A percentile compares a stretch with the other conserved stretches of the same genome.
These are phyloP conservation scores for Verasper variegatus DNA, from an alignment of 2,113 vertebrate genomes.

Conservation along the genomic window DNA sequence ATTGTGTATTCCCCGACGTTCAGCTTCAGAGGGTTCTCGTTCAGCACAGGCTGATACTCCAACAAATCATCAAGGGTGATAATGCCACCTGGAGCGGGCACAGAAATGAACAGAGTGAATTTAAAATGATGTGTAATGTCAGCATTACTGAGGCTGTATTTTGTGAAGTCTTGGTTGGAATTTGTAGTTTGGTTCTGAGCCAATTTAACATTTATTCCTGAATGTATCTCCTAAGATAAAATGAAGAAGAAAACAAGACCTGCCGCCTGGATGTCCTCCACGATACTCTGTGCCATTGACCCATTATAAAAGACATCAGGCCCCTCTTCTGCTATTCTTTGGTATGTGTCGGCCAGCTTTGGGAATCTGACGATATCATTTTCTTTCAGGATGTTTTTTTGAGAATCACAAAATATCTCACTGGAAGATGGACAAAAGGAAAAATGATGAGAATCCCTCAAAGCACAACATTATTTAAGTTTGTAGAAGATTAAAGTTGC, in stretches of 20 bases:
- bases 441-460: neutral
- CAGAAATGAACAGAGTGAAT: conserved; percentile 6
- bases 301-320: conserved; percentile 92
- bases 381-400: conserved; percentile 87
- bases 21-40: conserved; percentile 84
- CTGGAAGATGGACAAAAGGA: conserved; percentile 59
- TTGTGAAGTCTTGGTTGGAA: neutral
- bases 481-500: neutral
- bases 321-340: conserved; percentile 89
- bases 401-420: conserved; percentile 87
- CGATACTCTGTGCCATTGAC: conserved; percentile 88
- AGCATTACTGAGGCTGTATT: neutral
- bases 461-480: neutral
- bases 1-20: conserved; percentile 87
- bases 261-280: conserved; percentile 87
- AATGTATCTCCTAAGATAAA: neutral
- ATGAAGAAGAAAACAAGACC: conserved; percentile 70
- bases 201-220: neutral
- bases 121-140: conserved; percentile 9
- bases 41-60: conserved; percentile 85
- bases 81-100: conserved; percentile 87
- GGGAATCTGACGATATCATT: conserved; percentile 88
- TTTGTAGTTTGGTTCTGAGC: neutral
- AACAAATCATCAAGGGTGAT: conserved; percentile 87
- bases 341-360: conserved; percentile 87